Percentiles rank a stretch among this genome's conserved stretches.
Evolutionary conservation across 1,140 invertebrate species (phyloP).

Genomic region (Hylyphantes graminicola): DNA sequence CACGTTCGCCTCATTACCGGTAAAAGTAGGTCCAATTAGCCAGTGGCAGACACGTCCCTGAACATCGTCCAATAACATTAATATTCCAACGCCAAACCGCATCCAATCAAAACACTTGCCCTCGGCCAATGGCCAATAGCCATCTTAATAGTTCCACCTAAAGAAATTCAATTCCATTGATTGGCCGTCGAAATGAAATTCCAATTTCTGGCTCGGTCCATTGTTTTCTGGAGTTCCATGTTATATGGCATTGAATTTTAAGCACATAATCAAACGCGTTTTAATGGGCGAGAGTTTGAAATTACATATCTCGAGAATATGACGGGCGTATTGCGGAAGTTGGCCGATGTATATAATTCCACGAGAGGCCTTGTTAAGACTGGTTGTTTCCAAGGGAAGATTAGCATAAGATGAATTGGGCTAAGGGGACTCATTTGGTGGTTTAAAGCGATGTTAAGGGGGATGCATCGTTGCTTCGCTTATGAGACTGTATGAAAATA

Average conservation of each 20-base stretch:
- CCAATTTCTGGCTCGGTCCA: conserved; percentile 6
- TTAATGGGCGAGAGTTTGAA: conserved; percentile 4
- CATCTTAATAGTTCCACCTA: conserved; percentile 15
- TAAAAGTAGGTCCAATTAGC: conserved; percentile 37
- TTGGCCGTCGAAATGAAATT: conserved; percentile 3
- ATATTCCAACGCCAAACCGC: neutral
- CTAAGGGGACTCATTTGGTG: conserved; percentile 4
- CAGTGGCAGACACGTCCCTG: neutral
- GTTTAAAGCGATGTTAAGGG: neutral
- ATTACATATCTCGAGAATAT: conserved; percentile 4
- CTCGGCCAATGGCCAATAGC: conserved; percentile 19
- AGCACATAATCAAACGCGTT: conserved; percentile 27
- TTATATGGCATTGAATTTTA: conserved; percentile 23
- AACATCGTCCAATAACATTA: conserved; percentile 12
- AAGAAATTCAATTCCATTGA: conserved; percentile 14
- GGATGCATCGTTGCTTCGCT: too few species aligned
- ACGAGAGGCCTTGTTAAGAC: conserved; percentile 11
- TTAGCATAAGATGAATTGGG: conserved; percentile 5
- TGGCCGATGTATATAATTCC: neutral
- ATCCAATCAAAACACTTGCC: neutral
- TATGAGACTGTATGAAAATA: too few species aligned
- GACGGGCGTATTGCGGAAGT: neutral
- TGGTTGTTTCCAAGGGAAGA: neutral
- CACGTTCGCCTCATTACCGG: conserved; percentile 18
- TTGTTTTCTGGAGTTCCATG: neutral